Evolutionary conservation across 2,797 vertebrate species (phyloP), one percentile per base, ranked within the genome.

Genomic region (Gephyroberyx darwinii): DNA sequence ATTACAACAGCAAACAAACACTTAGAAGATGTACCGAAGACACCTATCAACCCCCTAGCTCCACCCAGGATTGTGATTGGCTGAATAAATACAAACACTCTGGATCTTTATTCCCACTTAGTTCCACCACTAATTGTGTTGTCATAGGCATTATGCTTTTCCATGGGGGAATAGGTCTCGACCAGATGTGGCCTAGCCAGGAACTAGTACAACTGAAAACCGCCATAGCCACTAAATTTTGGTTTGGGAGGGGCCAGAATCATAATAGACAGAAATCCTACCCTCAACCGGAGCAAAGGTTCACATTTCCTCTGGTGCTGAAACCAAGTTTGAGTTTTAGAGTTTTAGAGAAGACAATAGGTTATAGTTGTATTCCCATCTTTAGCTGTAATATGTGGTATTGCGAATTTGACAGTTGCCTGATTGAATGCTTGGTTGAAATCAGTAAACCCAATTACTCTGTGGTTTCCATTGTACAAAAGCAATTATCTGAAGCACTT

Each of bases 1-100:
- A 10, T 22, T 52, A 20, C 50, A 20, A 52, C 50, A 52, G 50
- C 3, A 22, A 52, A 22, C 3, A 22, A 52, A 22, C 50, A 52
- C 50, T 20, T 22, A 13, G 19, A 26, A 22, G 10, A 52, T 52
- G 9, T 22, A 52, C 14, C 19, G 5, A 3, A 19, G 20, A 5
- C 19, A 22, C 5, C 20, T 6, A 8, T 52, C 19, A 13, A 10
- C 19, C 19, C 50, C 17, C 5, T 52, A 22, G 53, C 51, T 8
- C 19, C 51, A 57, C 48, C 67, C 22, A 26, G 50, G 9, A 13
- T 43, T 1, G n/a, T 66, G 35, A 35, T 52, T 41, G 17, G 19
- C 55, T 22, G 26, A 51, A 31, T 65, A 10, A 37, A 58, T 22
- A 20, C 57, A 74, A 71, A 59, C 35, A 41, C 20, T 3, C 33